These are phyloP conservation scores for Brachionus calyciflorus DNA, from an alignment of 1,140 invertebrate species.

Conservation along the genomic window DNA sequence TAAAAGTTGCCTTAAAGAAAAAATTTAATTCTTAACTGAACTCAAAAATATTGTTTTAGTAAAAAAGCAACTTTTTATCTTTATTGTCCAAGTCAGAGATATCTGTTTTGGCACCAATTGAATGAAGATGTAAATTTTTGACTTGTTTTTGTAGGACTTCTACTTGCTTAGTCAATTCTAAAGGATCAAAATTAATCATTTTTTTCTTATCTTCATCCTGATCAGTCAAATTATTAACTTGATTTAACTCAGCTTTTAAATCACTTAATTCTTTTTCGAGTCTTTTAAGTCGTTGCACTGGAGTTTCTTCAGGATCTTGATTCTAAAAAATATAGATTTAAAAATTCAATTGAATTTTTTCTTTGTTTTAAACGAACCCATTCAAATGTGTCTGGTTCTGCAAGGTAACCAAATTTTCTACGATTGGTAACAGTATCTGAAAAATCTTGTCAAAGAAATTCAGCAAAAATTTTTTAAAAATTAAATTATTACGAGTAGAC, in stretches of 20 bases:
- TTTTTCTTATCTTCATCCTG: conserved; percentile 10
- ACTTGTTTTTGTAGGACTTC: not conserved
- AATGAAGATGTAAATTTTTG: conserved; percentile 19
- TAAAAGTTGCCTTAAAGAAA: conserved; percentile 8
- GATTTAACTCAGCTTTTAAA: not conserved
- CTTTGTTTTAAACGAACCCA: conserved; percentile 18
- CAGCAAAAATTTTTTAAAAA: not conserved
- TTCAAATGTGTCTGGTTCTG: conserved; percentile 35
- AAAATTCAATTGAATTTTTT: not conserved
- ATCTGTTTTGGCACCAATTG: conserved; percentile 6
- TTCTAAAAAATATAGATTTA: not conserved
- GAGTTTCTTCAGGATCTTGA: conserved; percentile 28
- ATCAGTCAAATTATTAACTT: not conserved
- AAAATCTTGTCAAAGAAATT: conserved; percentile 26
- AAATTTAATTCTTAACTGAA: not conserved
- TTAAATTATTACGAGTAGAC: not conserved
- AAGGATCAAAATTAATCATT: conserved; percentile 2
- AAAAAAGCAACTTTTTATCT: conserved; percentile 1
- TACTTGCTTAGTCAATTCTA: conserved; percentile 15
- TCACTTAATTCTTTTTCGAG: conserved; percentile 27
- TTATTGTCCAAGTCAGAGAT: conserved; percentile 19
- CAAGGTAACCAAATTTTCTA: conserved; percentile 27
- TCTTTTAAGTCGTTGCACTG: conserved; percentile 12
- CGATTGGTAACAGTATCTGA: conserved; percentile 27
- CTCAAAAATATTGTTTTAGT: not conserved